Conservation (phyloP, 2,797 vertebrate genomes). For the Enteromius afrohamiltoni region DNA sequence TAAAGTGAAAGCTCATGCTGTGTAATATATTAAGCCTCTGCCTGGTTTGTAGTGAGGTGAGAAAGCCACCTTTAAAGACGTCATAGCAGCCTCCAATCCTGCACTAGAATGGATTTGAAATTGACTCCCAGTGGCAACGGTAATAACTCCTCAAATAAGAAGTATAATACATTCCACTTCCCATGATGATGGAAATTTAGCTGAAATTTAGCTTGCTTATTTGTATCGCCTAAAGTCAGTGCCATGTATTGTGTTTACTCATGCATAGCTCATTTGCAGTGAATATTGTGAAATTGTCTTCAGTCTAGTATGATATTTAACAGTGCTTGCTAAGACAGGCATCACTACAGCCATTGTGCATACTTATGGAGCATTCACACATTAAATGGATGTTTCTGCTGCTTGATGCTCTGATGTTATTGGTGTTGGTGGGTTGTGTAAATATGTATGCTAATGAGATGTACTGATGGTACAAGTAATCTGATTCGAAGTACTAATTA, state of each 20-base stretch:
- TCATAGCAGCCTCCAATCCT: conserved; percentile 1
- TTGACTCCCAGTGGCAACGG: conserved; percentile 31
- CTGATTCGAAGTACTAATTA: neutral
- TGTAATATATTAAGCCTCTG: conserved; percentile 47
- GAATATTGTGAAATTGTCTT: neutral
- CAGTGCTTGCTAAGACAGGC: neutral
- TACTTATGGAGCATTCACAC: neutral
- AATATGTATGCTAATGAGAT: neutral
- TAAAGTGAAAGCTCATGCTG: conserved; percentile 24
- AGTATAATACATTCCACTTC: conserved; percentile 2
- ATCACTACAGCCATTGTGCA: neutral
- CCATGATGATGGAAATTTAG: conserved; percentile 34
- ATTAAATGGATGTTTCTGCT: neutral
- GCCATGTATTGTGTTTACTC: neutral
- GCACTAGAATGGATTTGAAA: conserved; percentile 11
- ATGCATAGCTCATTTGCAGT: conserved; percentile 13
- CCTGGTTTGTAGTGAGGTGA: conserved; percentile 5
- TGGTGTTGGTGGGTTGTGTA: no score
- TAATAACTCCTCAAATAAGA: conserved; percentile 31
- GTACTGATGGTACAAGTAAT: neutral
- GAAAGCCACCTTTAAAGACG: neutral
- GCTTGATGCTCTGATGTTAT: neutral
- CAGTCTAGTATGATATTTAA: neutral
- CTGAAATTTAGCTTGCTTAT: conserved; percentile 11
- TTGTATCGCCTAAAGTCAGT: conserved; percentile 15